phyloP scores from a whole-genome alignment of 1,140 invertebrate genomes.

The Pseudoatta argentina region DNA sequence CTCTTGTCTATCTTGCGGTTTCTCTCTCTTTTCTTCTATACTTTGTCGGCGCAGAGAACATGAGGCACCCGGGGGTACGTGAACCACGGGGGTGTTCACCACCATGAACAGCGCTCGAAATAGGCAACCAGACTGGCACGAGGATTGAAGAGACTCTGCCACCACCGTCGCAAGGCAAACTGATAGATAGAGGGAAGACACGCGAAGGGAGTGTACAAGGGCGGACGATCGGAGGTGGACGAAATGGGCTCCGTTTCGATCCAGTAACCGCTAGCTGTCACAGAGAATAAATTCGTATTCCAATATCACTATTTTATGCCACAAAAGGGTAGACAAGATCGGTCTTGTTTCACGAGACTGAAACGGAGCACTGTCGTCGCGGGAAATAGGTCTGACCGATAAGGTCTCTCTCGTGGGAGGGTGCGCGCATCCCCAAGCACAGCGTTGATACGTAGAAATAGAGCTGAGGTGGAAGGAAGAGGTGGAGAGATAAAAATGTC shows the following conservation, averaged over 20 bases:
- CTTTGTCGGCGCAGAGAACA: background rate
- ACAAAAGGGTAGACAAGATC: background rate
- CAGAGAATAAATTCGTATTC: background rate
- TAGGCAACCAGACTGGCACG: conserved; percentile 77
- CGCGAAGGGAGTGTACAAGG: conserved; percentile 15
- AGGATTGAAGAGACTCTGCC: background rate
- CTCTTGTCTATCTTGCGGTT: background rate
- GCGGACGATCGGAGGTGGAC: background rate
- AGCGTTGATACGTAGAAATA: conserved; percentile 36
- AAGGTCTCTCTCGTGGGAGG: background rate
- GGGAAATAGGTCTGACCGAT: background rate
- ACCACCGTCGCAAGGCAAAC: background rate
- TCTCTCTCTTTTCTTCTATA: background rate
- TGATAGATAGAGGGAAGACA: background rate
- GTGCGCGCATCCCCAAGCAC: conserved; percentile 6
- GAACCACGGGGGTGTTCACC: conserved; percentile 58
- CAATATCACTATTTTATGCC: background rate
- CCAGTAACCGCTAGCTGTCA: background rate
- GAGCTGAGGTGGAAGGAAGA: conserved; percentile 17
- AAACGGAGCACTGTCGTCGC: background rate
- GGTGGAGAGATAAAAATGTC: conserved; percentile 15
- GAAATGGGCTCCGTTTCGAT: conserved; percentile 13
- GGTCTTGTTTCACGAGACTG: background rate
- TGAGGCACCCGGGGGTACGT: conserved; percentile 12
- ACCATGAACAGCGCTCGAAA: conserved; percentile 74